Evolutionary conservation across 2,113 vertebrate species (phyloP).

Genomic region (Potamarius usumacintae): DNA sequence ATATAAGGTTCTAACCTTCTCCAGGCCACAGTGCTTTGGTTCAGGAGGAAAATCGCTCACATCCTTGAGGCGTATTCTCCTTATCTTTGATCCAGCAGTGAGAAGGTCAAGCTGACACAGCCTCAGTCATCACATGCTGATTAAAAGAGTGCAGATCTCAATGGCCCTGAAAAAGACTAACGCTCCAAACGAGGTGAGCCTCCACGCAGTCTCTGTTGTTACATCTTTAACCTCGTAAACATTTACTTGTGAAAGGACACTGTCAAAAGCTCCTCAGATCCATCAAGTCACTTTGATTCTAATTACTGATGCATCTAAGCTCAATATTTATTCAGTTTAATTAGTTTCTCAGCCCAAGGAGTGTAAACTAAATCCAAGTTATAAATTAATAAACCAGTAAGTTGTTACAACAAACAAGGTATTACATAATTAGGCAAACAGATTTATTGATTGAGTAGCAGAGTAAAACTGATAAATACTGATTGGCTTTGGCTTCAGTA

Average conservation of each 20-base stretch:
- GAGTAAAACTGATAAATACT: neutral
- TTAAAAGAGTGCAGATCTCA: constrained; percentile 25
- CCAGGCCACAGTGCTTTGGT: neutral
- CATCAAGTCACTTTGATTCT: neutral
- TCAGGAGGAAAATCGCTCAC: neutral
- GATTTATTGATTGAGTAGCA: neutral
- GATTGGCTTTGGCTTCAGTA: too few species aligned
- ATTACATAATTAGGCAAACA: neutral
- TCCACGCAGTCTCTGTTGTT: neutral
- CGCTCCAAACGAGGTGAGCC: constrained; percentile 8
- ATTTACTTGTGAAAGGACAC: neutral
- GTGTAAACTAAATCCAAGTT: neutral
- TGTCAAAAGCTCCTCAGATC: neutral
- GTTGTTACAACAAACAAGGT: neutral
- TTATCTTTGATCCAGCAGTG: constrained; percentile 46
- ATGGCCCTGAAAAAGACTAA: constrained; percentile 1
- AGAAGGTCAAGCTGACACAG: constrained; percentile 48
- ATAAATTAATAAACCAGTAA: neutral
- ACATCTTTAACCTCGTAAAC: constrained; percentile 22
- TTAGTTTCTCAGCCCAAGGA: neutral
- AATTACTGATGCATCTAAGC: neutral
- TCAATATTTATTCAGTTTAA: constrained; percentile 7
- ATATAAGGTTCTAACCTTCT: constrained; percentile 23
- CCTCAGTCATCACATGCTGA: constrained; percentile 44
- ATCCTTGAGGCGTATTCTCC: constrained; percentile 35